A percentile compares a stretch with the other conserved stretches of the same genome.
These are phyloP conservation scores for Porites australiensis DNA, from an alignment of 64 coral and sea anemone species.

Conservation along the genomic window DNA sequence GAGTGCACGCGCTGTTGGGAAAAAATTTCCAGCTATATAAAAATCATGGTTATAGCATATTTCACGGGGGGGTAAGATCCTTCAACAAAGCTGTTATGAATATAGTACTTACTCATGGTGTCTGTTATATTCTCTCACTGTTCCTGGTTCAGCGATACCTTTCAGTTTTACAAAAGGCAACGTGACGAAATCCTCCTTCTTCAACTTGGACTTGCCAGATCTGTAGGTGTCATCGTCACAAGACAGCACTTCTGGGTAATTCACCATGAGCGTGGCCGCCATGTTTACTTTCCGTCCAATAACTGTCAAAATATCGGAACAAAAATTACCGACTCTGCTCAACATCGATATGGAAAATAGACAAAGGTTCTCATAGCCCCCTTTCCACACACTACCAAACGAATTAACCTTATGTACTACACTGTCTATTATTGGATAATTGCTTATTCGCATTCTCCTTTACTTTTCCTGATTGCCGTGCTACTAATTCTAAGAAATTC, in stretches of 20 bases:
- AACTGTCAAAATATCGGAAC: conserved; percentile 44
- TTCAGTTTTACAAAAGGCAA: conserved; percentile 83
- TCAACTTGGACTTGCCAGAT: conserved; percentile 78
- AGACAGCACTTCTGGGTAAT: conserved; percentile 88
- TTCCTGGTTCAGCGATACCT: conserved; percentile 93
- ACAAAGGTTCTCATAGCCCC: not conserved
- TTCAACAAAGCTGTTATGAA: not conserved
- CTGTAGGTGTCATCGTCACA: conserved; percentile 97
- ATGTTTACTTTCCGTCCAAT: conserved; percentile 97
- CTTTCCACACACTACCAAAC: too few species aligned
- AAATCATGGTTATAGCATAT: too few species aligned
- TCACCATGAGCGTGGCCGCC: conserved; percentile 96
- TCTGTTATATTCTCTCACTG: conserved; percentile 93
- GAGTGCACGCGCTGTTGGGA: too few species aligned
- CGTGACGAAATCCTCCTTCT: conserved; percentile 92
- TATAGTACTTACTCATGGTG: conserved; percentile 85
- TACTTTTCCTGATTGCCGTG: too few species aligned
- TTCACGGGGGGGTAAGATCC: too few species aligned
- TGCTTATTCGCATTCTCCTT: too few species aligned
- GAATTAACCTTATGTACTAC: too few species aligned
- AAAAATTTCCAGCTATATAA: too few species aligned
- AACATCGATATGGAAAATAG: not conserved
- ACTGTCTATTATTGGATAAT: too few species aligned
- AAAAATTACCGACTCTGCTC: not conserved
- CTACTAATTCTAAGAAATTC: too few species aligned